A percentile compares a stretch with the other conserved stretches of the same genome.
Conservation (phyloP, 2,797 vertebrate species). For the Euphonia xanthogaster region DNA sequence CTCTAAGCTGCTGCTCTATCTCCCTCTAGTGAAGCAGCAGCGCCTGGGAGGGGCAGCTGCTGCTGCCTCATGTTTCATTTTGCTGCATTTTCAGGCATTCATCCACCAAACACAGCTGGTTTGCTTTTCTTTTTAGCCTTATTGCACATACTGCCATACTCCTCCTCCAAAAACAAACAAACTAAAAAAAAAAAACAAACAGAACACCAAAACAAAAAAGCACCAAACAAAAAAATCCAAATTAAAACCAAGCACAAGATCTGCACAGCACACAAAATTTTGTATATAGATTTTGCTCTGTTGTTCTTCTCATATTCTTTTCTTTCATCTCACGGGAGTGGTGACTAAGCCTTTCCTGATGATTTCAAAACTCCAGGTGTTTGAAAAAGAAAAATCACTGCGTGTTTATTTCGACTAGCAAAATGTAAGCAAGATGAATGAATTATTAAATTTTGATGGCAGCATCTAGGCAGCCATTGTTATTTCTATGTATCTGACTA, state of each 20-base stretch:
- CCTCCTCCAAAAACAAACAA: not conserved
- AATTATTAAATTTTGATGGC: not conserved
- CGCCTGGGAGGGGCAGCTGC: fast-evolving
- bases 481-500: not conserved
- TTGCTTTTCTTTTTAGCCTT: not conserved
- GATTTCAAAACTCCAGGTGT: not conserved
- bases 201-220: not conserved
- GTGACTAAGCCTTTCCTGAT: not conserved
- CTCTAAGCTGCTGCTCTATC: not conserved
- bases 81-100: no score
- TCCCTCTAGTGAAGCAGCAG: not conserved
- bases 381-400: not conserved
- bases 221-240: not conserved
- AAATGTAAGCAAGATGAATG: not conserved
- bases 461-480: not conserved
- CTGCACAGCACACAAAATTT: not conserved
- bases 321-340: not conserved
- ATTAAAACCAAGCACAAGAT: not conserved
- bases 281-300: not conserved
- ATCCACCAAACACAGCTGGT: not conserved
- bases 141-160: not conserved
- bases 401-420: not conserved
- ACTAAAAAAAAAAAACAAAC: not conserved
- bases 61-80: not conserved
- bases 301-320: fast-evolving